These are phyloP conservation scores for Myopa tessellatipennis DNA, from an alignment of 2,888 invertebrate genomes.

Conservation along the genomic window DNA sequence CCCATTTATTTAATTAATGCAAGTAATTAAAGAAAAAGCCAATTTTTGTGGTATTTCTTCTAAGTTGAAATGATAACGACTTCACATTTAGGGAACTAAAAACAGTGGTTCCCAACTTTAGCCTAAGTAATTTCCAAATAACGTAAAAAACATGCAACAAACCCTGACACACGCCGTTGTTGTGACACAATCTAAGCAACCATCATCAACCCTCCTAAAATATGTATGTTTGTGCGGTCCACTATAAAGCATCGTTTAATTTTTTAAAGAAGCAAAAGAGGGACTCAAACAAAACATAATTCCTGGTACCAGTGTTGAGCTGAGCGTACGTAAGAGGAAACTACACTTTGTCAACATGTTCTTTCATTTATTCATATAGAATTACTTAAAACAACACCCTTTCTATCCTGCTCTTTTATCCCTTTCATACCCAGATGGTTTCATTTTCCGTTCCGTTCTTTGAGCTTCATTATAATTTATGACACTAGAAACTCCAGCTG, in stretches of 20 bases:
- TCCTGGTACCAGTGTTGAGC: no score
- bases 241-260: no score
- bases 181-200: constrained; percentile 13
- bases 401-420: background rate
- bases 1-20: no score
- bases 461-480: constrained; percentile 21
- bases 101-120: background rate
- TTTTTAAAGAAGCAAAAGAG: no score
- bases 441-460: background rate
- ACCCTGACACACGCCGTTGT: background rate
- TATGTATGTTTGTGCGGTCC: no score
- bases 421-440: no score
- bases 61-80: no score
- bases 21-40: no score
- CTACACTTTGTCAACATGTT: background rate
- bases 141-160: constrained; percentile 5
- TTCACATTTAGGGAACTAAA: background rate
- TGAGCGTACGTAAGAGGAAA: no score
- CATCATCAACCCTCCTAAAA: background rate
- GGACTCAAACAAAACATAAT: no score
- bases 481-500: background rate
- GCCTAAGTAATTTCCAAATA: background rate
- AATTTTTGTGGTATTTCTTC: no score
- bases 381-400: background rate
- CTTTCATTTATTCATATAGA: background rate